phyloP scores from a whole-genome alignment of 2,888 invertebrate genomes.

The Crematogaster levior region DNA sequence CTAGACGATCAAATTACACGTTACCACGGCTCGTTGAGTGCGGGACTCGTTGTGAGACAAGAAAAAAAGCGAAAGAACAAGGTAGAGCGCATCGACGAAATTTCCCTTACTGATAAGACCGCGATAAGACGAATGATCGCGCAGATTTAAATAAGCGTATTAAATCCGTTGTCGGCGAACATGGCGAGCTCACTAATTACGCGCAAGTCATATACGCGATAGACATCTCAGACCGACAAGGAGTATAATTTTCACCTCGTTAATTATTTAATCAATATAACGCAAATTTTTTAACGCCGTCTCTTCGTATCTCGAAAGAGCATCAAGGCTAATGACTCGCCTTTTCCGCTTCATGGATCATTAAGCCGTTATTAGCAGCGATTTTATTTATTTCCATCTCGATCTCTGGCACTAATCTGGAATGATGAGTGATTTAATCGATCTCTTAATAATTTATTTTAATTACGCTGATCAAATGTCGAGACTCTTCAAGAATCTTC shows the following conservation, averaged over 20 bases:
- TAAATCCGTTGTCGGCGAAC: slow-evolving; percentile 7
- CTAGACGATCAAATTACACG: slow-evolving; percentile 39
- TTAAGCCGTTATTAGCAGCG: slow-evolving; percentile 21
- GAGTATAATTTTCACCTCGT: slow-evolving; percentile 26
- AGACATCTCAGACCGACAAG: slow-evolving; percentile 13
- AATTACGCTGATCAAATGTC: neutral
- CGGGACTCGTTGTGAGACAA: neutral
- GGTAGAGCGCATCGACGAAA: slow-evolving; percentile 10
- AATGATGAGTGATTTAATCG: neutral
- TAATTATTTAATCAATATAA: slow-evolving; percentile 47
- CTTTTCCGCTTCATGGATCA: slow-evolving; percentile 21
- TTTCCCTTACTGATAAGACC: slow-evolving; percentile 34
- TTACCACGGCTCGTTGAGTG: slow-evolving; percentile 36
- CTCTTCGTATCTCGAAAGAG: slow-evolving; percentile 20
- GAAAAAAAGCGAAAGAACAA: neutral
- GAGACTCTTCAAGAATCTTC: neutral
- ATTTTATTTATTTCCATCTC: slow-evolving; percentile 33
- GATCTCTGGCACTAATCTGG: slow-evolving; percentile 16
- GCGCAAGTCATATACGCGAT: slow-evolving; percentile 33
- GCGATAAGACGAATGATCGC: slow-evolving; percentile 19
- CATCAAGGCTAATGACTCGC: slow-evolving; percentile 35
- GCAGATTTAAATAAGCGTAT: slow-evolving; percentile 20
- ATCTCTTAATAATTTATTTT: slow-evolving; percentile 18
- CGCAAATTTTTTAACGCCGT: slow-evolving; percentile 16
- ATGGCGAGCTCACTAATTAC: slow-evolving; percentile 16